Conservation (phyloP, 2,113 vertebrate genomes). For the Craseonycteris thonglongyai region DNA sequence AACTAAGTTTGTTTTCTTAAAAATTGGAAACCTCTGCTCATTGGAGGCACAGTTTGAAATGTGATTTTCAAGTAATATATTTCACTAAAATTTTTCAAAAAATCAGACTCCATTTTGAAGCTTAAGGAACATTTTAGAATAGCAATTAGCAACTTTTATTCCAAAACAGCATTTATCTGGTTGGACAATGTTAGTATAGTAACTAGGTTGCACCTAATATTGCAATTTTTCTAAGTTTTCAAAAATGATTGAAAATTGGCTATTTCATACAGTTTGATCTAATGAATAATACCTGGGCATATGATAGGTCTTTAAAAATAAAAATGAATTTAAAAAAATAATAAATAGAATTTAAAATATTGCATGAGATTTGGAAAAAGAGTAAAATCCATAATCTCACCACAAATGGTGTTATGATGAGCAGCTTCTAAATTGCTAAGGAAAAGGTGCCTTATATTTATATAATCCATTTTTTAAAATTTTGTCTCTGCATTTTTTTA, state of each 20-base stretch:
- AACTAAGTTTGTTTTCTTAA: neutral
- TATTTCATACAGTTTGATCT: neutral
- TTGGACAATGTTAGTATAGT: neutral
- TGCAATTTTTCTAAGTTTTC: neutral
- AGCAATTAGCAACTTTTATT: neutral
- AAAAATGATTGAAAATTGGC: neutral
- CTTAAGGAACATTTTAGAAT: neutral
- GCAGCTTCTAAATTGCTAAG: conserved; percentile 36
- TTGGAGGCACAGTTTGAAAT: neutral
- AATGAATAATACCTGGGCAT: neutral
- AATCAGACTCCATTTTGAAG: neutral
- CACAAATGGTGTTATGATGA: neutral
- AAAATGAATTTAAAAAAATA: conserved; percentile 2
- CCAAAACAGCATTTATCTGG: neutral
- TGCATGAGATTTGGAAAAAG: neutral
- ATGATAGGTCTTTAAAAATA: neutral
- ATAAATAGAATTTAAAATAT: conserved; percentile 22
- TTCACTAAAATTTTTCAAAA: conserved; percentile 27
- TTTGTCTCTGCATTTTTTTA: conserved; percentile 36
- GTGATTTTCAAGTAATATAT: neutral
- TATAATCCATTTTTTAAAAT: conserved; percentile 35
- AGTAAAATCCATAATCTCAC: neutral
- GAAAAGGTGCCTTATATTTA: conserved; percentile 44
- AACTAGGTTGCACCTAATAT: neutral
- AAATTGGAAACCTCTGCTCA: neutral